Percentiles rank a stretch among this genome's conserved stretches.
These are phyloP conservation scores for Pseudococcus longispinus DNA, from an alignment of 2,888 invertebrate species.

Conservation along the genomic window DNA sequence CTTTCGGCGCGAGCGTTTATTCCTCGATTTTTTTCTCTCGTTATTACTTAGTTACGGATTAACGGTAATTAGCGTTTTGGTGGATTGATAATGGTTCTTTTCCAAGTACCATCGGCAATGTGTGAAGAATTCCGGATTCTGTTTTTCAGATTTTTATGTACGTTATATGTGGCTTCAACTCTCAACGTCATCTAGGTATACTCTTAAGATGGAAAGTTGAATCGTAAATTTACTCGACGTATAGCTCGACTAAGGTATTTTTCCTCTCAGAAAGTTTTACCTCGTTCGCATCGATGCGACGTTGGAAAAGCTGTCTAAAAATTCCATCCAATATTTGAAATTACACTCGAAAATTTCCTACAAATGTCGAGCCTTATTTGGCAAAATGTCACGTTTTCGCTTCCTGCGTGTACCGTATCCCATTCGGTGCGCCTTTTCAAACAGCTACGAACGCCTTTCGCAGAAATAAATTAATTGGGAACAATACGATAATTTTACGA, in stretches of 20 bases:
- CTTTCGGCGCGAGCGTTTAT: neutral
- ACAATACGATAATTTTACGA: neutral
- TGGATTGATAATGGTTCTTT: neutral
- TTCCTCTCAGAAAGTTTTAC: neutral
- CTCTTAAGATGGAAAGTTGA: neutral
- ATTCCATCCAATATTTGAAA: neutral
- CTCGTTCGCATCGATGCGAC: too few species aligned
- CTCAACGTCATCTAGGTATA: too few species aligned
- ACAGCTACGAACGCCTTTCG: too few species aligned
- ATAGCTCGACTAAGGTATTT: neutral
- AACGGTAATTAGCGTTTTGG: neutral
- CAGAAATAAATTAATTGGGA: neutral
- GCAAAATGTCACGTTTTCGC: neutral
- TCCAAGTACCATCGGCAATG: neutral
- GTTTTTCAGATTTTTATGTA: too few species aligned
- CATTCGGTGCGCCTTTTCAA: neutral
- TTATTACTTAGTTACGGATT: conserved; percentile 11
- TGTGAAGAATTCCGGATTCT: too few species aligned
- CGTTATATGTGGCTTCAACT: neutral
- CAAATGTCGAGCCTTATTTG: neutral
- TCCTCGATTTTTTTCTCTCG: neutral
- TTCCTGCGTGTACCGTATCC: neutral
- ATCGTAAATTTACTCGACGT: neutral
- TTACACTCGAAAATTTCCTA: neutral
- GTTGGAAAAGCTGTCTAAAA: neutral